Percentiles rank a stretch among this genome's conserved stretches.
These are phyloP conservation scores for Cryptosula pallasiana DNA, from an alignment of 2,888 invertebrate species.

Conservation along the genomic window DNA sequence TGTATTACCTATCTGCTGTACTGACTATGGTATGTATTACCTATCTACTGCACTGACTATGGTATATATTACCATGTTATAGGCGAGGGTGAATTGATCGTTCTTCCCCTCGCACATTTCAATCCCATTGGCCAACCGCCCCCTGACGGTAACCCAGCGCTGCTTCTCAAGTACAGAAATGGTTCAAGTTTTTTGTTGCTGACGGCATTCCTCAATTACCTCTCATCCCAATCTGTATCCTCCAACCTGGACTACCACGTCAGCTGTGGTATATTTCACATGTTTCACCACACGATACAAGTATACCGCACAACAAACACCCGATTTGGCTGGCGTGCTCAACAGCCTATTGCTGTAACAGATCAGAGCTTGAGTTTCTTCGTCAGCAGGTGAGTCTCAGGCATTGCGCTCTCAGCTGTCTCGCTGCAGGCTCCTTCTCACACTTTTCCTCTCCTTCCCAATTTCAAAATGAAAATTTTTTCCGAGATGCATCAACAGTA, in stretches of 20 bases:
- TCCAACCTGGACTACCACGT: background rate
- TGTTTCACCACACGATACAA: background rate
- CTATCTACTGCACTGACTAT: no score
- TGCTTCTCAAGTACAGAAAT: background rate
- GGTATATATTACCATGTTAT: no score
- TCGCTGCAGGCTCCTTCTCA: no score
- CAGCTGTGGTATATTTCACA: background rate
- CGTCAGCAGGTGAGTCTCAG: background rate
- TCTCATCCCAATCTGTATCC: background rate
- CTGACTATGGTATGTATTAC: no score
- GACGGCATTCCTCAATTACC: constrained; percentile 6
- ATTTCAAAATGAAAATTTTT: no score
- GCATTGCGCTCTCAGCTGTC: no score
- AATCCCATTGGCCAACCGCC: background rate
- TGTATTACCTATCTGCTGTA: no score
- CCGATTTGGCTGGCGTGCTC: background rate
- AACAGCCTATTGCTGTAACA: background rate
- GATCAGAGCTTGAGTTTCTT: background rate
- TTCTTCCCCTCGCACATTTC: background rate
- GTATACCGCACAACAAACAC: background rate
- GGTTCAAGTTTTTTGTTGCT: background rate
- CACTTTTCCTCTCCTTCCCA: no score
- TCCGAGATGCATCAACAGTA: no score
- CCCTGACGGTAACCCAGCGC: background rate
- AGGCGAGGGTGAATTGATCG: no score